Conservation (phyloP, 1,140 invertebrate genomes). For the Caligus rogercresseyi region DNA sequence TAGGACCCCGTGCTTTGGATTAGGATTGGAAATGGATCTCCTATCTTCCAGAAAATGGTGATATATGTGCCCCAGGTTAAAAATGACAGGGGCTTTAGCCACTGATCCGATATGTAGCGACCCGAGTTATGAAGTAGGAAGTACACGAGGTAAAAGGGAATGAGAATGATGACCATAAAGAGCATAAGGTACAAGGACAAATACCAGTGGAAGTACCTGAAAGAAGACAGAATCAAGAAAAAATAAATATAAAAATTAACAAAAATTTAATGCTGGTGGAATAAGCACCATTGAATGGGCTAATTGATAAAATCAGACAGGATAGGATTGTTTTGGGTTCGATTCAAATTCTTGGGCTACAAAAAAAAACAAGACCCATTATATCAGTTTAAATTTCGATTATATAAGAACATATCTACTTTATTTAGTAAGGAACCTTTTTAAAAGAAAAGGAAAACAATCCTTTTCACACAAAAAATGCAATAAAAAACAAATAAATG, state of each 20-base stretch:
- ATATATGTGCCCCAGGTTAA: conserved; percentile 76
- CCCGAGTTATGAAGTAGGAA: conserved; percentile 39
- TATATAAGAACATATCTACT: too few relatives aligned
- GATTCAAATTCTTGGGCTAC: conserved; percentile 1
- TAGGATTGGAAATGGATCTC: conserved; percentile 94
- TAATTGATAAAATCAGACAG: background rate
- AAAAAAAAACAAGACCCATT: conserved; percentile 4
- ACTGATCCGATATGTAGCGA: conserved; percentile 51
- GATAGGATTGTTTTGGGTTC: background rate
- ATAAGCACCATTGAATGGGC: too few relatives aligned
- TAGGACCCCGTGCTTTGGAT: conserved; percentile 76
- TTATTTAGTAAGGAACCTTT: too few relatives aligned
- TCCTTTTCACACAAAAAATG: too few relatives aligned
- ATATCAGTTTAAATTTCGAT: too few relatives aligned
- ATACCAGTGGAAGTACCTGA: conserved; percentile 91
- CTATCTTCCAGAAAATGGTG: conserved; percentile 96
- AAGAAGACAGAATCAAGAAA: conserved; percentile 32
- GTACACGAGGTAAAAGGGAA: conserved; percentile 94
- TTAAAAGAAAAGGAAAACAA: too few relatives aligned
- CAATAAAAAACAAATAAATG: too few relatives aligned
- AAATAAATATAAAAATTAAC: conserved; percentile 1
- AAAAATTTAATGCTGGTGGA: too few relatives aligned
- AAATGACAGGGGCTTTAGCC: conserved; percentile 59
- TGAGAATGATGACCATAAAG: conserved; percentile 82
- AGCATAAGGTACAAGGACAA: conserved; percentile 73